A percentile compares a stretch with the other conserved stretches of the same genome.
Conservation (phyloP, 2,888 invertebrate species). For the Pseudococcus longispinus region DNA sequence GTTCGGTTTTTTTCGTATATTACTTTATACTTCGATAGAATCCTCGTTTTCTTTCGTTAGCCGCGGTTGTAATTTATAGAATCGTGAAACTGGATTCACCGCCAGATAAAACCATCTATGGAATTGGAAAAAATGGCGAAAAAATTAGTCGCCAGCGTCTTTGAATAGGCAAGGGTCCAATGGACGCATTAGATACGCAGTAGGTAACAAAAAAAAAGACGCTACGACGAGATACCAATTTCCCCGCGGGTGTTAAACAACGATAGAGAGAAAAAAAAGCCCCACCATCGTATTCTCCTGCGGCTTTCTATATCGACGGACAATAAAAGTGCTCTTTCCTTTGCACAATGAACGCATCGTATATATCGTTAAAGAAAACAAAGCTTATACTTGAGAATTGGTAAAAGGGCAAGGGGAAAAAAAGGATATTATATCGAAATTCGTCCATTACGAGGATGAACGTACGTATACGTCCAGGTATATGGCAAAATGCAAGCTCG, state of each 20-base stretch:
- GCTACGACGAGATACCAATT: conserved; percentile 4
- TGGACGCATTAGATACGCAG: conserved; percentile 43
- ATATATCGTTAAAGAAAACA: conserved; percentile 1
- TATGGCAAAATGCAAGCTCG: not conserved
- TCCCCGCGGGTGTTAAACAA: conserved; percentile 13
- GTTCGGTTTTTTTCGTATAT: not conserved
- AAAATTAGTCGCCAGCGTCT: conserved; percentile 30
- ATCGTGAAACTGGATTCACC: not conserved
- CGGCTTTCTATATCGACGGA: conserved; percentile 14
- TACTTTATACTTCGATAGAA: not conserved
- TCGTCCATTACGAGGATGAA: not conserved
- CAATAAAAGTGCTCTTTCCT: conserved; percentile 27
- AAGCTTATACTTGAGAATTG: not conserved
- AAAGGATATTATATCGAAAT: conserved; percentile 5
- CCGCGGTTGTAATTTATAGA: not conserved
- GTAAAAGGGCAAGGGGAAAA: not conserved
- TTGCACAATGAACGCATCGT: conserved; percentile 26
- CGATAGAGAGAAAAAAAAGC: not conserved
- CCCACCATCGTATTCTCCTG: not conserved
- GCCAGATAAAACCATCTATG: not conserved
- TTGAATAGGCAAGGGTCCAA: conserved; percentile 14
- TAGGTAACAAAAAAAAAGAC: conserved; percentile 24
- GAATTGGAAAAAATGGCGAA: conserved; percentile 7
- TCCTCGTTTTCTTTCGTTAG: not conserved
- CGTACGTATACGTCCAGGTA: not conserved